Base-by-base conservation (phyloP, 2,113 vertebrate species). In the Acanthisitta chloris region DNA sequence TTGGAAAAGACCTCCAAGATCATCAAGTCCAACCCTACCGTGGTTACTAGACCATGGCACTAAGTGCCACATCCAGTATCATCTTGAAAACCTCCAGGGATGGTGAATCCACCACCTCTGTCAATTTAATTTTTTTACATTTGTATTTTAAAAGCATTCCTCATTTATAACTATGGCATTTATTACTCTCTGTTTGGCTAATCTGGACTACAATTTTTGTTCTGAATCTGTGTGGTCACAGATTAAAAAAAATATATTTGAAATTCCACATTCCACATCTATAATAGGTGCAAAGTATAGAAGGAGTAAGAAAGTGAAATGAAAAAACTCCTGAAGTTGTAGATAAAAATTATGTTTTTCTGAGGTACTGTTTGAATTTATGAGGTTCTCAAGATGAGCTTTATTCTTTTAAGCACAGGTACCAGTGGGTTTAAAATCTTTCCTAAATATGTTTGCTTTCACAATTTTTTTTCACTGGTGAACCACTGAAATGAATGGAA, bases 91-190 rank as follows among this genome's bases (percentile, higher is more conserved):
- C n/a, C n/a, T n/a, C n/a, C n/a, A n/a, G n/a, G n/a, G n/a, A n/a
- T n/a, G n/a, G n/a, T n/a, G n/a, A n/a, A n/a, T n/a, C n/a, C n/a
- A n/a, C n/a, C n/a, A n/a, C n/a, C n/a, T n/a, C 66, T 89, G 24
- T 57, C 0, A 0, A 90, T 93, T 83, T 84, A 84, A 83, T 4
- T 34, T 48, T 81, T 67, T 76, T 34, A 24, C n/a, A 28, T 10
- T 54, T 33, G 61, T 74, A 72, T 90, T 92, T 91, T 64, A 95
- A 77, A 96, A 97, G 61, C 72, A 89, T 38, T 26, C 34, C 73
- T 97, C 52, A 45, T 89, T 96, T 94, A 48, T 90, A 94, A 96
- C 92, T 74, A 77, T 94, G 82, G 51, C 52, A 85, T 96, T 94
- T 97, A 79, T 94, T 77, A 43, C 52, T 34, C 54, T 66, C 58